These are phyloP conservation scores for Paragorgia papillata DNA, from an alignment of 92 coral and sea anemone genomes.

Conservation along the genomic window DNA sequence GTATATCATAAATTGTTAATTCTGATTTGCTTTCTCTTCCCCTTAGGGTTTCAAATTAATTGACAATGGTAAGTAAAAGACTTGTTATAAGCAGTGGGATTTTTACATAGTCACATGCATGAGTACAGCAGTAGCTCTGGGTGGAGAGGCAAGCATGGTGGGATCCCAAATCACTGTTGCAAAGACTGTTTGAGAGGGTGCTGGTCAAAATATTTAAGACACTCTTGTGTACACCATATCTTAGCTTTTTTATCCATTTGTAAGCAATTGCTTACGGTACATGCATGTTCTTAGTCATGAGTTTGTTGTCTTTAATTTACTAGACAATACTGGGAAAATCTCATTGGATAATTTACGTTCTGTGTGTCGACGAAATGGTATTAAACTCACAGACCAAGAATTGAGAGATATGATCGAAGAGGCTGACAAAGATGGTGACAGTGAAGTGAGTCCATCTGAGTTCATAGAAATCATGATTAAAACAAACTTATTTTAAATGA, in stretches of 20 bases:
- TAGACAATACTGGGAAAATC: constrained; percentile 88
- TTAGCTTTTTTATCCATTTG: no score
- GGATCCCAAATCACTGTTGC: no score
- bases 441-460: constrained; percentile 81
- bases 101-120: no score
- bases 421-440: constrained; percentile 94
- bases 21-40: neutral
- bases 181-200: no score
- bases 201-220: no score
- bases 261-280: no score
- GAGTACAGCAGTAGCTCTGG: no score
- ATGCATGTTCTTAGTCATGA: neutral
- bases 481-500: constrained; percentile 84
- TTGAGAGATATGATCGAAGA: constrained; percentile 92
- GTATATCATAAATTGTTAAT: neutral
- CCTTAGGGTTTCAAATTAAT: constrained; percentile 89
- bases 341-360: constrained; percentile 75
- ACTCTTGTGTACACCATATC: no score
- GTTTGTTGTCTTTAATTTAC: neutral
- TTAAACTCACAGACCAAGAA: constrained; percentile 89
- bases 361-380: constrained; percentile 78
- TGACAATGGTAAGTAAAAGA: constrained; percentile 81
- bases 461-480: constrained; percentile 86
- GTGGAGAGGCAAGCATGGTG: no score
- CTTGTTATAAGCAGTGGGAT: no score